These are phyloP conservation scores for Dione juno DNA, from an alignment of 2,888 invertebrate species.

Conservation along the genomic window DNA sequence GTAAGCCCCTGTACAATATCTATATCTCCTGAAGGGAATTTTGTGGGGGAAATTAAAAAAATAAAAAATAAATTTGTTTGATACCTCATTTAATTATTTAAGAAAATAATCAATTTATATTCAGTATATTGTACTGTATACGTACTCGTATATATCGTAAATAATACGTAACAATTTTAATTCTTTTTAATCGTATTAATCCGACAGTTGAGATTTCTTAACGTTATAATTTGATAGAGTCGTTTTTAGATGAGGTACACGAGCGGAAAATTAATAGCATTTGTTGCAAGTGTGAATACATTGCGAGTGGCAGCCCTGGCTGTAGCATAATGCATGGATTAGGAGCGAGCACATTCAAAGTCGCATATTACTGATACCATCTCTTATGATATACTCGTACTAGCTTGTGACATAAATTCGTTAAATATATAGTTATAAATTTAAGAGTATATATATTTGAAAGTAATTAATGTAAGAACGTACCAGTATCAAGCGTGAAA, in stretches of 20 bases:
- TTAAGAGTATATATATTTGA: conserved; percentile 9
- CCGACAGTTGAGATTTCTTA: conserved; percentile 54
- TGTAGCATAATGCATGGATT: conserved; percentile 55
- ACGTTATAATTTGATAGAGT: conserved; percentile 61
- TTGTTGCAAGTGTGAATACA: conserved; percentile 69
- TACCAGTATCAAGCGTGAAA: conserved; percentile 13
- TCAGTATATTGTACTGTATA: too few relatives aligned
- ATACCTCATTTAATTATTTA: too few relatives aligned
- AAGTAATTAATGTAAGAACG: conserved; percentile 19
- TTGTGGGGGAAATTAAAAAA: too few relatives aligned
- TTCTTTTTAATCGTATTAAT: conserved; percentile 40
- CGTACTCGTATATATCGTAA: too few relatives aligned
- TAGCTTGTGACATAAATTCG: conserved; percentile 30
- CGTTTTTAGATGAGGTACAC: conserved; percentile 67
- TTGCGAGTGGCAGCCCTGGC: conserved; percentile 61
- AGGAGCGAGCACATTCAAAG: conserved; percentile 53
- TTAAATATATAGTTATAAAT: conserved; percentile 9
- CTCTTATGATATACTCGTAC: conserved; percentile 39
- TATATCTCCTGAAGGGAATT: too few relatives aligned
- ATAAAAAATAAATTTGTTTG: too few relatives aligned
- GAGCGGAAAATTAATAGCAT: conserved; percentile 79
- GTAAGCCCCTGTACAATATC: too few relatives aligned
- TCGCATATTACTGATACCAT: conserved; percentile 45
- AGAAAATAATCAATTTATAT: neutral
- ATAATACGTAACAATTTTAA: conserved; percentile 12